Evolutionary conservation across 2,888 invertebrate genomes (phyloP).

Genomic region (Drosophila pullipes): DNA sequence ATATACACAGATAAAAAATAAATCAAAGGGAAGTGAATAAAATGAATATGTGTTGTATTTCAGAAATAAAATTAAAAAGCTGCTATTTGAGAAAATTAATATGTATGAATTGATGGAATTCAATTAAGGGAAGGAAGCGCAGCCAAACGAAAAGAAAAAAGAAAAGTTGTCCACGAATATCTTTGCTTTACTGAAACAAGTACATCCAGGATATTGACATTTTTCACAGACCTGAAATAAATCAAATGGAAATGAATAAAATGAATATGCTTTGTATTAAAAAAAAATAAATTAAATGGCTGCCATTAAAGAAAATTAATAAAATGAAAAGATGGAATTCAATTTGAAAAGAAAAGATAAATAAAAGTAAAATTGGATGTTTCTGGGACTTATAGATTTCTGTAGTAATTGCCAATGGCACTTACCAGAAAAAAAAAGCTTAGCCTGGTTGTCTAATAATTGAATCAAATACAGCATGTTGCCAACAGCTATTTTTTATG

Average conservation of each 20-base stretch:
- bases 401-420: too few species aligned
- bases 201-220: neutral
- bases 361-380: neutral
- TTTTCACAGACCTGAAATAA: neutral
- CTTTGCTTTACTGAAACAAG: neutral
- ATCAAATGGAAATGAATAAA: neutral
- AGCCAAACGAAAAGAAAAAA: neutral
- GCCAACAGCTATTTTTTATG: neutral
- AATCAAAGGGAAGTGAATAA: neutral
- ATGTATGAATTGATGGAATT: neutral
- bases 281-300: neutral
- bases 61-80: neutral
- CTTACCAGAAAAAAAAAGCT: neutral
- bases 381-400: neutral
- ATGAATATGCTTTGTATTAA: neutral
- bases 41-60: neutral
- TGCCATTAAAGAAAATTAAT: neutral
- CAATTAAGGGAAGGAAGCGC: neutral
- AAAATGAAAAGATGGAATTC: neutral
- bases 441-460: neutral
- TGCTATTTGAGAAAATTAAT: neutral
- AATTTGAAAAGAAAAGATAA: neutral
- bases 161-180: too few species aligned
- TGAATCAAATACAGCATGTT: conserved; percentile 3
- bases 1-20: neutral